Evolutionary conservation across 2,888 invertebrate species (phyloP).

Genomic region (Nesidiocoris tenuis): DNA sequence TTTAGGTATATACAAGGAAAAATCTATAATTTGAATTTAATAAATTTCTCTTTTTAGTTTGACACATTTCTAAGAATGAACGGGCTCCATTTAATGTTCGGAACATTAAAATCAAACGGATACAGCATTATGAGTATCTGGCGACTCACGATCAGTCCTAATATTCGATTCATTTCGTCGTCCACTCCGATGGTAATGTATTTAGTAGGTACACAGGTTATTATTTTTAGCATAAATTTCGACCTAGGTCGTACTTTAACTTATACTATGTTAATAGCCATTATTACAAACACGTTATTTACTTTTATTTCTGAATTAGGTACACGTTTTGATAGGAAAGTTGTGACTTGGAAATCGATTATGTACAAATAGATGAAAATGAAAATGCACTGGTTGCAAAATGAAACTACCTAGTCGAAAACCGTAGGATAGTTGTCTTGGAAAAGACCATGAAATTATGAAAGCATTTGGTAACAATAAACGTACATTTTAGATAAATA

Average conservation of each 20-base stretch:
- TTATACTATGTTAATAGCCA: neutral
- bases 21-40: neutral
- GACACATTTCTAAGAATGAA: neutral
- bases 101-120: neutral
- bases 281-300: neutral
- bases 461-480: constrained; percentile 41
- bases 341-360: constrained; percentile 7
- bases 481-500: constrained; percentile 8
- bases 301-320: neutral
- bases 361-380: constrained; percentile 10
- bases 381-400: neutral
- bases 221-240: neutral
- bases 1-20: too few species aligned
- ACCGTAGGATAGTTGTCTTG: neutral
- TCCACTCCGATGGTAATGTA: neutral
- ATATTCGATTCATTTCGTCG: neutral
- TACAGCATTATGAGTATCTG: neutral
- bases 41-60: neutral
- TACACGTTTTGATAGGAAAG: constrained; percentile 12
- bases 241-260: neutral
- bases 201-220: neutral
- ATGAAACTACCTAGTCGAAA: too few species aligned
- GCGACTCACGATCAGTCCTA: neutral
- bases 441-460: neutral
- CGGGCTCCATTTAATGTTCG: neutral